These are phyloP conservation scores for Plebejus melissa DNA, from an alignment of 2,888 invertebrate species.

Conservation along the genomic window DNA sequence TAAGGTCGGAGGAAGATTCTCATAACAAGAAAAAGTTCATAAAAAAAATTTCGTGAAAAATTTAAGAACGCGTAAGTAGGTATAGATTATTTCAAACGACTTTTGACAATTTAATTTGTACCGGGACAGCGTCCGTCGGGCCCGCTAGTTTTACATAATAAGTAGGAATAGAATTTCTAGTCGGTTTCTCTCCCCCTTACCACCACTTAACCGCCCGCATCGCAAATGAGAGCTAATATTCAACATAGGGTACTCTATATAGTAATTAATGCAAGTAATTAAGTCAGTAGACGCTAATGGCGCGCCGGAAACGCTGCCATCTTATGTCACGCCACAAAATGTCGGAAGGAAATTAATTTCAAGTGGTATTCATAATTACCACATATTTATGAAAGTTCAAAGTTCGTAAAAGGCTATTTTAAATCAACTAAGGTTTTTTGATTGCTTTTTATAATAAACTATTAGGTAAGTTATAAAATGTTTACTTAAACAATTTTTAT, in stretches of 20 bases:
- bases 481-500: too few species aligned
- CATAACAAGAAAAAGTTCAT: background rate
- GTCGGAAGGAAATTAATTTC: slow-evolving; percentile 38
- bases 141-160: slow-evolving; percentile 4
- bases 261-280: slow-evolving; percentile 27
- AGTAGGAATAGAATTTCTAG: background rate
- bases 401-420: background rate
- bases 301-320: slow-evolving; percentile 41
- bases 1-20: background rate
- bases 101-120: too few species aligned
- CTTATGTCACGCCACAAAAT: slow-evolving; percentile 44
- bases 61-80: too few species aligned
- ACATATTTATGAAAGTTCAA: background rate
- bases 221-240: slow-evolving; percentile 26
- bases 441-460: too few species aligned
- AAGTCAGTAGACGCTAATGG: slow-evolving; percentile 28
- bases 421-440: background rate
- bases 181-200: background rate
- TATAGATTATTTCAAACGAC: too few species aligned
- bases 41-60: too few species aligned
- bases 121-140: background rate
- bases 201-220: slow-evolving; percentile 25
- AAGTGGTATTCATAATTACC: slow-evolving; percentile 3
- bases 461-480: too few species aligned
- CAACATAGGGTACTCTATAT: slow-evolving; percentile 19